Conservation (phyloP, 1,140 invertebrate genomes). For the Pseudachorutes palmiensis region DNA sequence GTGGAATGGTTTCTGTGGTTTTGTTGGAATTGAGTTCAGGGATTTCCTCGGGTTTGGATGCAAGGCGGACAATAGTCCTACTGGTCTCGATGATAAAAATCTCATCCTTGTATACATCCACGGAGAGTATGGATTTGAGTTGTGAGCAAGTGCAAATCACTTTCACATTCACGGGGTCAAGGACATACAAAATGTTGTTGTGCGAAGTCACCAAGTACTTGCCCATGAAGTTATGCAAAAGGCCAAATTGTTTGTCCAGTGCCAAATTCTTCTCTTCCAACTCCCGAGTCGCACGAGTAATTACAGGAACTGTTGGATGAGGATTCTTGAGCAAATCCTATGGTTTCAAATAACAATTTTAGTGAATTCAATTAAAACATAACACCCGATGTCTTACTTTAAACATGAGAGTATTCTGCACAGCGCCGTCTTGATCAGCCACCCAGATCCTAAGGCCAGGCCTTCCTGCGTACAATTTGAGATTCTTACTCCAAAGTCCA, state of each 20-base stretch:
- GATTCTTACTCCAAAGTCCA: slow-evolving; percentile 40
- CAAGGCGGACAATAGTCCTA: slow-evolving; percentile 57
- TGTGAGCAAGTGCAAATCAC: slow-evolving; percentile 46
- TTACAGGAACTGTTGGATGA: slow-evolving; percentile 55
- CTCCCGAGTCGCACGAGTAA: slow-evolving; percentile 55
- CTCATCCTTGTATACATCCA: slow-evolving; percentile 63
- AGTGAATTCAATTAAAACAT: neutral
- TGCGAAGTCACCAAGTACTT: slow-evolving; percentile 66
- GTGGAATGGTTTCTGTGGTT: neutral
- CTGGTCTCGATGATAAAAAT: slow-evolving; percentile 66
- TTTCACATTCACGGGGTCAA: slow-evolving; percentile 57
- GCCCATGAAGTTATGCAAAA: slow-evolving; percentile 54
- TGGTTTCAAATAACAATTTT: neutral
- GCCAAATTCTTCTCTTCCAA: neutral
- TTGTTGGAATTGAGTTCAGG: slow-evolving; percentile 2
- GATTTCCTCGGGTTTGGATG: slow-evolving; percentile 42
- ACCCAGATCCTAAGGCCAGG: slow-evolving; percentile 73
- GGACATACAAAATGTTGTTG: slow-evolving; percentile 59
- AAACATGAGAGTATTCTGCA: slow-evolving; percentile 75
- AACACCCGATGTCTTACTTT: slow-evolving; percentile 49
- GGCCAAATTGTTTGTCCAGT: slow-evolving; percentile 56
- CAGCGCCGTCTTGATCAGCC: slow-evolving; percentile 61
- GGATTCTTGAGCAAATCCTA: slow-evolving; percentile 40
- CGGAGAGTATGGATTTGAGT: slow-evolving; percentile 46
- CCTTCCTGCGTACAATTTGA: slow-evolving; percentile 60